phyloP scores from a whole-genome alignment of 2,888 invertebrate species.

The Macaria liturata region DNA sequence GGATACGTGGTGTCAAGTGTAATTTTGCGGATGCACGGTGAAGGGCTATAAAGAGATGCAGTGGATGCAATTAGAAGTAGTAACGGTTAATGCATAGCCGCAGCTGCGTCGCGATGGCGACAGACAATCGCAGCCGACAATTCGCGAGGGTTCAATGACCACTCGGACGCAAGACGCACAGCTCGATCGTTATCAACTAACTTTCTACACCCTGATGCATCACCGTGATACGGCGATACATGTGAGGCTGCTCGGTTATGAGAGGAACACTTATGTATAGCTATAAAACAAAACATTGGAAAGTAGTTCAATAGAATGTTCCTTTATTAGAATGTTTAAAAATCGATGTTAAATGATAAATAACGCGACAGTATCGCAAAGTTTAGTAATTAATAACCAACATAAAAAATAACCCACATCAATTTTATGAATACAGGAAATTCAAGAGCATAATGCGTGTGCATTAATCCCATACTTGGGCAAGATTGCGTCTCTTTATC shows the following conservation, averaged over 20 bases:
- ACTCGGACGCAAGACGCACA: constrained; percentile 48
- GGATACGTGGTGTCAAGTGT: constrained; percentile 15
- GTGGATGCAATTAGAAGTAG: constrained; percentile 62
- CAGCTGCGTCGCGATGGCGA: constrained; percentile 59
- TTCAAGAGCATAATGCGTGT: constrained; percentile 46
- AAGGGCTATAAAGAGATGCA: constrained; percentile 61
- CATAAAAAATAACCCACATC: constrained; percentile 37
- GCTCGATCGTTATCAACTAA: constrained; percentile 45
- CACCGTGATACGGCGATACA: not conserved
- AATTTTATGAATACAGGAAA: constrained; percentile 47
- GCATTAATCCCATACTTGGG: constrained; percentile 51
- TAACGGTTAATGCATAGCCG: constrained; percentile 55
- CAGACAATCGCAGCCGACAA: constrained; percentile 68
- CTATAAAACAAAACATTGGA: no score
- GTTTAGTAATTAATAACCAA: no score
- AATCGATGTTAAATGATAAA: no score
- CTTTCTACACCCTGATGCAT: constrained; percentile 24
- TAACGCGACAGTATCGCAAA: no score
- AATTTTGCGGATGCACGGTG: constrained; percentile 33
- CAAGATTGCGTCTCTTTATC: constrained; percentile 62
- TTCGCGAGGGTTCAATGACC: constrained; percentile 62
- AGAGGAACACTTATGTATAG: no score
- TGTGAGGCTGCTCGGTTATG: not conserved
- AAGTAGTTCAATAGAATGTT: no score
- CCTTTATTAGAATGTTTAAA: no score